A percentile compares a stretch with the other conserved stretches of the same genome.
Conservation (phyloP, 2,888 invertebrate genomes). For the Tiliacea citrago region DNA sequence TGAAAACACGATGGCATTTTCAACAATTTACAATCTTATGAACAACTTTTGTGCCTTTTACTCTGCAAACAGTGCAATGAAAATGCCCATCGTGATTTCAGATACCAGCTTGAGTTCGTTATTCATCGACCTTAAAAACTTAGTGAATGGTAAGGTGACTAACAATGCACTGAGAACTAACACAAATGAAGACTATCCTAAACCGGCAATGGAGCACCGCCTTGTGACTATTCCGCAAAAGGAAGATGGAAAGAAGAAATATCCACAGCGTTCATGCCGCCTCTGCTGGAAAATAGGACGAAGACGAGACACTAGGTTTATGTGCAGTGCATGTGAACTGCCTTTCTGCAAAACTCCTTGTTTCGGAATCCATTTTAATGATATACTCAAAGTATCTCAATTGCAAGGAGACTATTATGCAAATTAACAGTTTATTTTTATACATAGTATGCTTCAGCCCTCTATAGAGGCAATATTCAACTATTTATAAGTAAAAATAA, state of each 20-base stretch:
- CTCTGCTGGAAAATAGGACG: constrained; percentile 89
- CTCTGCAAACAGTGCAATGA: constrained; percentile 77
- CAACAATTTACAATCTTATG: constrained; percentile 81
- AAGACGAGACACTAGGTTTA: constrained; percentile 87
- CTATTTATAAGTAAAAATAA: constrained; percentile 67
- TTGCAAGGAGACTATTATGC: constrained; percentile 87
- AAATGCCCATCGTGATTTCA: constrained; percentile 91
- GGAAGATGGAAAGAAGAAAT: constrained; percentile 90
- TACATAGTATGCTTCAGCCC: constrained; percentile 63
- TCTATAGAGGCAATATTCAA: constrained; percentile 68
- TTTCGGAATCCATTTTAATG: constrained; percentile 88
- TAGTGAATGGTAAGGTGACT: constrained; percentile 87
- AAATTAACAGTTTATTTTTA: constrained; percentile 75
- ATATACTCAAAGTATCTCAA: constrained; percentile 86
- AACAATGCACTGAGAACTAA: constrained; percentile 81
- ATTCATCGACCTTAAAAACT: constrained; percentile 89
- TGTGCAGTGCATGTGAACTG: constrained; percentile 88
- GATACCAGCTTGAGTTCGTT: constrained; percentile 89
- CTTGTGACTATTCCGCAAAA: constrained; percentile 89
- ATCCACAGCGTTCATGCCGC: constrained; percentile 89
- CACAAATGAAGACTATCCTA: constrained; percentile 78
- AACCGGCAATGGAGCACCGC: constrained; percentile 82
- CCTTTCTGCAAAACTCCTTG: constrained; percentile 89
- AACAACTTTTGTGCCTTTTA: constrained; percentile 65
- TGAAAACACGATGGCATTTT: constrained; percentile 91